Conservation (phyloP, 2,888 invertebrate species). For the Mythimna ferrago region DNA sequence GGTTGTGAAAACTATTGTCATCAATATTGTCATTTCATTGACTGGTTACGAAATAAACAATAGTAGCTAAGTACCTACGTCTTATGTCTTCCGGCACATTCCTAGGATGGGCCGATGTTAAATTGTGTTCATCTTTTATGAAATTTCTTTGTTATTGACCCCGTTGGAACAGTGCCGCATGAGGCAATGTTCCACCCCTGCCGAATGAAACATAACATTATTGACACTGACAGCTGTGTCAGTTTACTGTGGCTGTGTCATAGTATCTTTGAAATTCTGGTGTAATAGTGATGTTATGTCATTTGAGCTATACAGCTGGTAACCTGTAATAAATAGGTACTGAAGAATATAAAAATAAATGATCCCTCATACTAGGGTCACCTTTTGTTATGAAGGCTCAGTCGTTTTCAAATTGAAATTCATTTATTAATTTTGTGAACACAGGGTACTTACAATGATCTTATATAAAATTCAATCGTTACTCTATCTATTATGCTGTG, state of each 20-base stretch:
- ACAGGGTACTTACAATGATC: too few relatives aligned
- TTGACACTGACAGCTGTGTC: constrained; percentile 20
- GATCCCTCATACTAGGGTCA: neutral
- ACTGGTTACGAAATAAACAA: constrained; percentile 16
- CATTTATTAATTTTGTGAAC: too few relatives aligned
- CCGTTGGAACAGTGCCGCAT: neutral
- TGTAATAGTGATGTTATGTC: constrained; percentile 19
- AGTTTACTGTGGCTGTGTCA: constrained; percentile 25
- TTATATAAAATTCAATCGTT: neutral
- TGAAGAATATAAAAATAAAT: too few relatives aligned
- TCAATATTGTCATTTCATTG: constrained; percentile 26
- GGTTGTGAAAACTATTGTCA: constrained; percentile 43
- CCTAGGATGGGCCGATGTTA: neutral
- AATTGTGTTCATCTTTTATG: constrained; percentile 1
- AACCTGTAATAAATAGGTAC: neutral
- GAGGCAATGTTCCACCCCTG: constrained; percentile 5
- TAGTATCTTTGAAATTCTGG: constrained; percentile 10
- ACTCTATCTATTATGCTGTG: too few relatives aligned
- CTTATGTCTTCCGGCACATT: constrained; percentile 24
- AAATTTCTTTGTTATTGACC: constrained; percentile 15
- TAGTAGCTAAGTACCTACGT: constrained; percentile 4
- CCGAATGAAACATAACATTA: constrained; percentile 21
- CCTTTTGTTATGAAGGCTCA: neutral
- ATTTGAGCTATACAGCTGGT: neutral
- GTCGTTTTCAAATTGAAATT: too few relatives aligned